A percentile compares a stretch with the other conserved stretches of the same genome.
phyloP scores from a whole-genome alignment of 2,888 invertebrate species.

The Aphidius colemani region DNA sequence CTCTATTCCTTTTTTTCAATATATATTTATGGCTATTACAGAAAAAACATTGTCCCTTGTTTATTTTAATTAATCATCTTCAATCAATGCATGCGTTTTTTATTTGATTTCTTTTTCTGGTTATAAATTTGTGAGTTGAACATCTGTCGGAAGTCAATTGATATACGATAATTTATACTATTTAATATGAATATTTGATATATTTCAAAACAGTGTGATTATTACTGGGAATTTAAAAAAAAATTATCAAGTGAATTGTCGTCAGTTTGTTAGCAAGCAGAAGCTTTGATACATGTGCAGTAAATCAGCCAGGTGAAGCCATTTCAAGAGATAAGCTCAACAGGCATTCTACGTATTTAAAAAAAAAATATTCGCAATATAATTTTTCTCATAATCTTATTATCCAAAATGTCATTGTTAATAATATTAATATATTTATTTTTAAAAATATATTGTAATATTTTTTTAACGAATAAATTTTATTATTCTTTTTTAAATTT shows the following conservation, averaged over 20 bases:
- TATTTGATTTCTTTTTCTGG: background rate
- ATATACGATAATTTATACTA: background rate
- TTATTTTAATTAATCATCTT: background rate
- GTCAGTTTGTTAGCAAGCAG: background rate
- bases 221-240: background rate
- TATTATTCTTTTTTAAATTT: slow-evolving; percentile 5
- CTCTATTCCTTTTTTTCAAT: slow-evolving; percentile 13
- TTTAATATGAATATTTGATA: background rate
- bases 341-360: slow-evolving; percentile 19
- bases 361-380: too few relatives aligned
- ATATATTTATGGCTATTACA: too few relatives aligned
- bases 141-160: background rate
- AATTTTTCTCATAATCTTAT: too few relatives aligned
- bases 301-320: slow-evolving; percentile 26
- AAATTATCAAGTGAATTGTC: slow-evolving; percentile 6
- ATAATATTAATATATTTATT: background rate
- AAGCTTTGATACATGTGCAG: slow-evolving; percentile 15
- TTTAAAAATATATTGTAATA: background rate
- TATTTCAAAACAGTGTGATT: too few relatives aligned
- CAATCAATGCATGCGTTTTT: background rate
- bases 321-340: slow-evolving; percentile 26
- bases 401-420: background rate
- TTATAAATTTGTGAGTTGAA: background rate
- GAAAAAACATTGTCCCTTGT: too few relatives aligned
- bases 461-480: background rate